Evolutionary conservation across 2,888 invertebrate genomes (phyloP).

Genomic region (Drosophila atroscutellata): DNA sequence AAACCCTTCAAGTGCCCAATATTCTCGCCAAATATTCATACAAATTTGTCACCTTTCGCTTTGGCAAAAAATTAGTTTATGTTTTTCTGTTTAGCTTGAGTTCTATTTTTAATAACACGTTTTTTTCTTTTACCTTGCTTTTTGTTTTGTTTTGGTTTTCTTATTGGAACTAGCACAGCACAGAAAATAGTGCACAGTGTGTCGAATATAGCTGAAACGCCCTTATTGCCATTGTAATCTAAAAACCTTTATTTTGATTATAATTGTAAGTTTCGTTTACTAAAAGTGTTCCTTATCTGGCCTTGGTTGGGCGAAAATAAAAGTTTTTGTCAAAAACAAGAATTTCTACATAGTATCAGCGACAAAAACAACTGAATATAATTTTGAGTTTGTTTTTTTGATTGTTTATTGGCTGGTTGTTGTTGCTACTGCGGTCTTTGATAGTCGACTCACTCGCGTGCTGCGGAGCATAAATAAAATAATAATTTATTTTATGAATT

Average conservation of each 20-base stretch:
- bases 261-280: background rate
- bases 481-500: constrained; percentile 46
- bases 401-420: constrained; percentile 33
- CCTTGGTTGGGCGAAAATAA: constrained; percentile 42
- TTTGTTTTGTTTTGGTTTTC: constrained; percentile 55
- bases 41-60: constrained; percentile 35
- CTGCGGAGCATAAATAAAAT: constrained; percentile 40
- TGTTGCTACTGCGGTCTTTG: constrained; percentile 8
- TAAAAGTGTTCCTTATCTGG: constrained; percentile 47
- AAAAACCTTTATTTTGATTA: background rate
- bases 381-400: constrained; percentile 16
- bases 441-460: constrained; percentile 26
- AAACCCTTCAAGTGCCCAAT: constrained; percentile 71
- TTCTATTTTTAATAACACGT: constrained; percentile 71
- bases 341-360: constrained; percentile 21
- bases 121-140: constrained; percentile 14
- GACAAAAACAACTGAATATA: background rate
- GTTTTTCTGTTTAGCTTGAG: constrained; percentile 39
- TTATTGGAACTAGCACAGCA: constrained; percentile 50
- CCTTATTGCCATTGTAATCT: background rate
- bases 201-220: constrained; percentile 18
- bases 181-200: constrained; percentile 56
- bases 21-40: constrained; percentile 24
- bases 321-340: constrained; percentile 26
- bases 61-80: constrained; percentile 37